Percentiles rank a stretch among this genome's conserved stretches.
Conservation (phyloP, 2,797 vertebrate species). For the Erpetoichthys calabaricus region DNA sequence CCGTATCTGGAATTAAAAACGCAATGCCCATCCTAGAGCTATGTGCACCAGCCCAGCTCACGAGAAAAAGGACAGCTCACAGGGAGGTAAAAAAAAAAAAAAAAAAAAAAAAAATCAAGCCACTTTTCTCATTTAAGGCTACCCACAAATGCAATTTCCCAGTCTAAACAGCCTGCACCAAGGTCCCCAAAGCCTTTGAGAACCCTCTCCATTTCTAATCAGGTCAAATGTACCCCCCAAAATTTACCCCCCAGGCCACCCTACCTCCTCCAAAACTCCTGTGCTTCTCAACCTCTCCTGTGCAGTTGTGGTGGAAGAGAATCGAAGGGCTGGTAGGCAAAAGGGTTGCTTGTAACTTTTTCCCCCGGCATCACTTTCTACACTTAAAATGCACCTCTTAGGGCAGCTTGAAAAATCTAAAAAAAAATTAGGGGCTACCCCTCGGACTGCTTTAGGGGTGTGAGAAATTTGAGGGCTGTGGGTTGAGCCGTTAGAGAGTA, state of each 20-base stretch:
- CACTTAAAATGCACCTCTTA: slow-evolving; percentile 56
- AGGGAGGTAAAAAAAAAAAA: background rate
- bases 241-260: slow-evolving; percentile 27
- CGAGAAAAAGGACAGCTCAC: background rate
- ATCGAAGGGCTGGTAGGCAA: slow-evolving; percentile 47
- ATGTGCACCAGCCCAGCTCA: background rate
- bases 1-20: too few relatives aligned
- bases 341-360: slow-evolving; percentile 55
- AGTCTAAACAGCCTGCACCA: slow-evolving; percentile 27
- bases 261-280: slow-evolving; percentile 29
- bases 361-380: slow-evolving; percentile 64
- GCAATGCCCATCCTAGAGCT: too few relatives aligned
- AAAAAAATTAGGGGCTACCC: slow-evolving; percentile 41
- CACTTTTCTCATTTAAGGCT: slow-evolving; percentile 13
- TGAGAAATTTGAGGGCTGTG: slow-evolving; percentile 32
- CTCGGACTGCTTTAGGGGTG: slow-evolving; percentile 20
- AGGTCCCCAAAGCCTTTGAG: slow-evolving; percentile 20
- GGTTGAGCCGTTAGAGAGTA: slow-evolving; percentile 20
- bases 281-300: slow-evolving; percentile 45
- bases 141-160: slow-evolving; percentile 32
- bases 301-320: slow-evolving; percentile 47
- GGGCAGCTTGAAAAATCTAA: slow-evolving; percentile 41
- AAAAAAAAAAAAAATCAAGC: slow-evolving; percentile 3
- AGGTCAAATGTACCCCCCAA: slow-evolving; percentile 29
- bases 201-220: slow-evolving; percentile 17